These are phyloP conservation scores for Phalacrocorax aristotelis DNA, from an alignment of 2,113 vertebrate species.

Conservation along the genomic window DNA sequence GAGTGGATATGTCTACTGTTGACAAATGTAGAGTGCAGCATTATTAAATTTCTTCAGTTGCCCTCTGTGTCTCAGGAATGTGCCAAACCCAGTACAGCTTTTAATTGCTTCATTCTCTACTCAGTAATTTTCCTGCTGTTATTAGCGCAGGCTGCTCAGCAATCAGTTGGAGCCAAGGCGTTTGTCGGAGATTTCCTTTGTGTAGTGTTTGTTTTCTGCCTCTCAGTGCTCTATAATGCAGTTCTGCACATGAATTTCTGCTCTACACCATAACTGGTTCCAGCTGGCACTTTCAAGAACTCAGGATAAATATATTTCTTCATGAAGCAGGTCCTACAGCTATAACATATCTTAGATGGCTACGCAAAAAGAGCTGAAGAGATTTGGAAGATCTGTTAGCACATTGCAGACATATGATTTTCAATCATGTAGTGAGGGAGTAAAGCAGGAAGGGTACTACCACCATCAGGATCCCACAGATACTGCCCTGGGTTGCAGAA, in stretches of 20 bases:
- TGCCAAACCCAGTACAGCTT: constrained; percentile 39
- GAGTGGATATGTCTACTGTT: constrained; percentile 15
- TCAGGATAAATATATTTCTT: neutral
- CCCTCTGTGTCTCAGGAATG: constrained; percentile 36
- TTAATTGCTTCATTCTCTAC: constrained; percentile 57
- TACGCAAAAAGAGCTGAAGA: neutral
- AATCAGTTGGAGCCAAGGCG: constrained; percentile 5
- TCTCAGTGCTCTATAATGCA: neutral
- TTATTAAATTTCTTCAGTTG: constrained; percentile 43
- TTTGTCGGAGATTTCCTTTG: constrained; percentile 37
- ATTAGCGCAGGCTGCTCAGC: neutral
- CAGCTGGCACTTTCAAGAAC: neutral
- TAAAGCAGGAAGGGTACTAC: neutral
- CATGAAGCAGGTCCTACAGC: neutral
- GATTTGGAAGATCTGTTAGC: neutral
- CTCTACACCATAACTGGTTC: neutral
- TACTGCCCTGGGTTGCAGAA: neutral
- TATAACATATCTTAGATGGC: neutral
- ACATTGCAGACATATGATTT: neutral
- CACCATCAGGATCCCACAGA: neutral
- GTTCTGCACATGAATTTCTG: neutral
- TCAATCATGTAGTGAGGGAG: neutral
- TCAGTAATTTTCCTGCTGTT: constrained; percentile 55
- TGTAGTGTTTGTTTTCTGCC: constrained; percentile 22
- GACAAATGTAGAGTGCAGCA: neutral